Evolutionary conservation across 2,888 invertebrate species (phyloP), one percentile per base, ranked within the genome.

Genomic region (Leucophenga maculata): DNA sequence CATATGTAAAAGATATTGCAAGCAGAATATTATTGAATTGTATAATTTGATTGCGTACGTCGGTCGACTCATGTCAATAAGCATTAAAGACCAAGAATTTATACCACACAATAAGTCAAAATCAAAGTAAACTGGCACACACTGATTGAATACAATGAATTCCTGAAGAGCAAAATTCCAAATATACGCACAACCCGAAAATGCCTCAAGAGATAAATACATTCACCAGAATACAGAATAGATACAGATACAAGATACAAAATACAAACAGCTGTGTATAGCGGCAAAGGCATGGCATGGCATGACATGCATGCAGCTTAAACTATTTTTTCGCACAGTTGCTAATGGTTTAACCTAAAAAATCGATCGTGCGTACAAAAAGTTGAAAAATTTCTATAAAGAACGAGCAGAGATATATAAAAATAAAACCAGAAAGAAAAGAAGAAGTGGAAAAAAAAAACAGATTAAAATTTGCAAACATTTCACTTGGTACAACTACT

Each of bases 301-400:
- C n/a, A n/a, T n/a, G n/a, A n/a, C n/a, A n/a, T n/a, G 26, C 26
- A 26, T 26, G 26, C 26, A 26, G 26, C 26, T 26, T 26, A 2
- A 26, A 62, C 60, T 26, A 26, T 26, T 62, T 18, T 62, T 64
- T 64, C 26, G 22, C 62, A 22, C 62, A 18, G 62, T 22, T 62
- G 62, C 62, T 46, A 22, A 18, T 39, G 44, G 44, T 31, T 31
- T 67, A 67, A 67, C 67, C 70, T 55, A 70, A 67, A 67, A 59
- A 70, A 55, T 22, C 46, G 67, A 67, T 70, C 70, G 62, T 48
- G 67, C 70, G 60, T 59, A 64, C 44, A 39, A 59, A 46, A 64
- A 46, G 22, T 64, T 46, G 22, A 50, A 50, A 50, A 50, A 50
- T 50, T 6, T 50, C 50, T 16, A 50, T 18, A 18, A 50, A 50